A percentile compares a stretch with the other conserved stretches of the same genome.
Evolutionary conservation across 2,797 vertebrate genomes (phyloP).

Genomic region (Megaceryle alcyon): DNA sequence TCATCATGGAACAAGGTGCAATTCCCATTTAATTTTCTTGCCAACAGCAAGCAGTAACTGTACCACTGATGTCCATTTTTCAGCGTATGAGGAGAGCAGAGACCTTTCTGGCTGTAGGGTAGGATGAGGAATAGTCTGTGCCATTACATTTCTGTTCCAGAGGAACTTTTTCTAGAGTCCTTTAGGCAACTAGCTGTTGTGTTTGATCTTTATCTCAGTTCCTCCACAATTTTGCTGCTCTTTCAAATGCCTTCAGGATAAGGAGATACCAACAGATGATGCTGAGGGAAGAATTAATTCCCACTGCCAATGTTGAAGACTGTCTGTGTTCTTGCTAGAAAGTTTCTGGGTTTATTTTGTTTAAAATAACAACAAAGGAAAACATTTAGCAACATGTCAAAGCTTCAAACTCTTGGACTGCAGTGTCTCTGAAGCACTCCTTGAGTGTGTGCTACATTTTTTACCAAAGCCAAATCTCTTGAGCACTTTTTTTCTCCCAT

Average conservation of each 20-base stretch:
- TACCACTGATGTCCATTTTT: background rate
- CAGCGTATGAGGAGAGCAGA: background rate
- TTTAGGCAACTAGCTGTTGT: background rate
- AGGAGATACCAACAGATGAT: background rate
- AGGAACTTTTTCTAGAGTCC: background rate
- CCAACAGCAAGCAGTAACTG: background rate
- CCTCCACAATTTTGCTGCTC: background rate
- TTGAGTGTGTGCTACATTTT: background rate
- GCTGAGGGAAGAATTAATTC: slow-evolving; percentile 19
- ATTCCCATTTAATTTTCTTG: background rate
- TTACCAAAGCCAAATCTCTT: slow-evolving; percentile 58
- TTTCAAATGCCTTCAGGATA: slow-evolving; percentile 21
- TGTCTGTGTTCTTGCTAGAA: background rate
- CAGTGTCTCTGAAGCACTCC: slow-evolving; percentile 9
- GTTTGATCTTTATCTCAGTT: background rate
- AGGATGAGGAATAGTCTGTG: background rate
- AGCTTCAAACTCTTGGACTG: background rate
- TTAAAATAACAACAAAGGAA: background rate
- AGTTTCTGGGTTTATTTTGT: background rate
- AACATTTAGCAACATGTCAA: background rate
- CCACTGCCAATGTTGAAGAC: background rate
- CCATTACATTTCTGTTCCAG: background rate
- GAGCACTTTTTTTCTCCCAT: slow-evolving; percentile 42
- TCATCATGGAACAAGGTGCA: background rate
- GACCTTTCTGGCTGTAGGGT: background rate